These are phyloP conservation scores for Callocephalon fimbriatum DNA, from an alignment of 2,113 vertebrate species.

Conservation along the genomic window DNA sequence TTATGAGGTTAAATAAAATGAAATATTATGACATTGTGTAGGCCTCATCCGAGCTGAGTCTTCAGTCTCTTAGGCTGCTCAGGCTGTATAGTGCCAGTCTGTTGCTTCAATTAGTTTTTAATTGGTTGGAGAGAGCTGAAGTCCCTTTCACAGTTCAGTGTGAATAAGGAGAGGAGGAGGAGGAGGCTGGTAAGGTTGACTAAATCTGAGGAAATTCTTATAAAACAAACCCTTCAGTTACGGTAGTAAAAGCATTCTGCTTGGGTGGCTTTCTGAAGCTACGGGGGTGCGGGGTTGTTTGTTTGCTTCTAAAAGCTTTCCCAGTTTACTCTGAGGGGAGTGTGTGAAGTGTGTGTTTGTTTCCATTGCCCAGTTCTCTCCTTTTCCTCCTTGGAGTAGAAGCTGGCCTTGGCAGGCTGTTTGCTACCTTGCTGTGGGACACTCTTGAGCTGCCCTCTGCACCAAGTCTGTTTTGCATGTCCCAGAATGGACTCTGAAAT, in stretches of 20 bases:
- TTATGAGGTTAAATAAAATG: conserved; percentile 4
- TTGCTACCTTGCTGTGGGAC: not conserved
- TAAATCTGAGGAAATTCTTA: not conserved
- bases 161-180: conserved; percentile 24
- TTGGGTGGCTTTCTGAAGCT: conserved; percentile 7
- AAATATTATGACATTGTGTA: not conserved
- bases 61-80: not conserved
- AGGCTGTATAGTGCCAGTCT: not conserved
- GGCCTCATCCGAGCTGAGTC: not conserved
- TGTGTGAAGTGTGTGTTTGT: not conserved
- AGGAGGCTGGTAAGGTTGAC: conserved; percentile 22
- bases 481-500: not conserved
- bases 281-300: not conserved
- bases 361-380: not conserved
- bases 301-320: not conserved
- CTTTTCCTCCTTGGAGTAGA: not conserved
- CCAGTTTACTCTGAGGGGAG: not conserved
- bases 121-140: conserved; percentile 36
- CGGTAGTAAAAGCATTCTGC: not conserved
- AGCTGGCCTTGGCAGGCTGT: not conserved
- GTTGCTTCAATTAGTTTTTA: conserved; percentile 54
- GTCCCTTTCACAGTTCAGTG: conserved; percentile 42
- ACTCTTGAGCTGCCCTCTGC: not conserved
- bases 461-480: not conserved
- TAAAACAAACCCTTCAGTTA: not conserved